Percentiles rank a stretch among this genome's conserved stretches.
Conservation (phyloP, 2,888 invertebrate genomes). For the Tetramorium bicarinatum region DNA sequence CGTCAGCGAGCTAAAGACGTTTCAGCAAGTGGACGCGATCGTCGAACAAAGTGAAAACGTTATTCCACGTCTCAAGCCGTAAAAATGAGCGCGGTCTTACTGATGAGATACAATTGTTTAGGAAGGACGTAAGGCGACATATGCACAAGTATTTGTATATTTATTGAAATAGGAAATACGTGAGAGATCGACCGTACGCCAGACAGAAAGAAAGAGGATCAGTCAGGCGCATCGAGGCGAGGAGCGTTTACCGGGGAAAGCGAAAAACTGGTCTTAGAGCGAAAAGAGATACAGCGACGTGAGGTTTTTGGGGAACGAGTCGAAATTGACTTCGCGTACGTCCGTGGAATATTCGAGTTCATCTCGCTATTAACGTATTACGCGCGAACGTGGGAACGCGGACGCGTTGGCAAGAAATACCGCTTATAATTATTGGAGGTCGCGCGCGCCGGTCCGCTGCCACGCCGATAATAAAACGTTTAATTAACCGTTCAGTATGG, state of each 20-base stretch:
- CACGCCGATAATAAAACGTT: slow-evolving; percentile 40
- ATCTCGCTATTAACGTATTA: slow-evolving; percentile 50
- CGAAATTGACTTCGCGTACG: slow-evolving; percentile 37
- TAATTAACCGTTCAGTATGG: slow-evolving; percentile 48
- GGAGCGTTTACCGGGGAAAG: neutral
- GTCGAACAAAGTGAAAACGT: neutral
- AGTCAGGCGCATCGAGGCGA: neutral
- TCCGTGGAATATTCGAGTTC: slow-evolving; percentile 43
- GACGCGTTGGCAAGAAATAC: slow-evolving; percentile 34
- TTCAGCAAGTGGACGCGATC: slow-evolving; percentile 47
- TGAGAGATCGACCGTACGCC: neutral
- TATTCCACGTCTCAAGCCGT: neutral
- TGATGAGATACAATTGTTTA: neutral
- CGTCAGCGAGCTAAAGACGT: slow-evolving; percentile 42
- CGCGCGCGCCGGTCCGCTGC: neutral
- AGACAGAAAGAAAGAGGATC: neutral
- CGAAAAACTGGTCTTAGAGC: neutral
- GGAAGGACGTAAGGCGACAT: neutral
- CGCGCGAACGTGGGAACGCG: slow-evolving; percentile 45
- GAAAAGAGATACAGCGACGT: slow-evolving; percentile 28
- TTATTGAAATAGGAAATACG: neutral
- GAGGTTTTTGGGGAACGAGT: slow-evolving; percentile 22
- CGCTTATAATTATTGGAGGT: slow-evolving; percentile 22
- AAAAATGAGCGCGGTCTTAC: neutral
- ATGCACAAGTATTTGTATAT: too few relatives aligned